Base-by-base conservation (phyloP, 1,140 invertebrate genomes). In the Aethina tumida region DNA sequence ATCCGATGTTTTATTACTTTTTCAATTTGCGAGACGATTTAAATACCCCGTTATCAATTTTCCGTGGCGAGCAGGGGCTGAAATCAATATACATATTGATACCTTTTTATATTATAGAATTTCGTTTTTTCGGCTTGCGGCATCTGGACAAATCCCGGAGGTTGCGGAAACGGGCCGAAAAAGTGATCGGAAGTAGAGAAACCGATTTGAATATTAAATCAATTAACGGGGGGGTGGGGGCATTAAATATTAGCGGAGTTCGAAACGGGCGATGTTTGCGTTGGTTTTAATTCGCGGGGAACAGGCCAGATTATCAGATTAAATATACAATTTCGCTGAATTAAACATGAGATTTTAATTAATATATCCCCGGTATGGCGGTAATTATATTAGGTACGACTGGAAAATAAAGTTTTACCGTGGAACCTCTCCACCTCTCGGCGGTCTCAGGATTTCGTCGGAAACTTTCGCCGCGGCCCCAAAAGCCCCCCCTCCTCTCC, bases 331-430 rank as follows among this genome's bases (percentile, higher is more conserved):
- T 56, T 58, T 53, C 52, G 43, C 45, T 58, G 52, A 56, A 58
- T 56, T 51, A 56, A 50, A 56, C 50, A 58, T 58, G 50, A 55
- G 54, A 53, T 55, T 56, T 58, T 58, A 58, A 58, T 58, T 58
- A 58, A 58, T 58, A 55, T 51, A 58, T 56, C 53, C 55, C 47
- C 53, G 45, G 43, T 37, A 50, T 49, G 40, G 43, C 45, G 39
- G 43, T 58, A 58, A 58, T 53, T 44, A 45, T 43, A 52, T 58
- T 58, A 58, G 26, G 20, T 35, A 34, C 41, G 44, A 45, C 45
- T 41, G 46, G n/a, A 53, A 53, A 55, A 53, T 49, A 50, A 52
- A 53, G 50, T 56, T 54, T 50, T 35, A 43, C 51, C 39, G 36
- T 38, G 31, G 35, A n/a, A n/a, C n/a, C n/a, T n/a, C n/a, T n/a